Base-by-base conservation (phyloP, 2,888 invertebrate genomes). In the Lithophane ornitopus region DNA sequence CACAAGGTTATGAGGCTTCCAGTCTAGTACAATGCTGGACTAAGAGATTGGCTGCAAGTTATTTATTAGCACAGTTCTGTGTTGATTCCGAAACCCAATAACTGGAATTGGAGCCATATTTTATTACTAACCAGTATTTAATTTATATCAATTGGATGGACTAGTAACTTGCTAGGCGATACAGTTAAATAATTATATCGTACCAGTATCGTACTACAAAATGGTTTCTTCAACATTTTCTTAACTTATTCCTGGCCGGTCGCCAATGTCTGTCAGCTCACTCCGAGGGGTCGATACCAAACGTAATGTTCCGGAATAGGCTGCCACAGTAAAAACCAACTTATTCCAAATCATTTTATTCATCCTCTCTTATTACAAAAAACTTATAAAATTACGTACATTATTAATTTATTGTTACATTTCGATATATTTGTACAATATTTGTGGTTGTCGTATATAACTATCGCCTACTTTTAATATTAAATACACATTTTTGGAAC, bases 341-440 rank as follows among this genome's bases (percentile, higher is more conserved):
- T 77, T 89, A 88, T 90, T 91, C 76, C 89, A 95, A 95, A 95
- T 93, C 93, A 91, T 93, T 95, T 95, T 93, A 95, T 93, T 95
- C 87, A 75, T 90, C 90, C 90, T 88, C 91, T 89, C 85, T 89
- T 88, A 87, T 90, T 94, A 95, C 93, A 94, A 94, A 94, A 95
- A 95, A 94, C 94, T 95, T 95, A 95, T 87, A 93, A 92, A 92
- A 84, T 91, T 91, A 92, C 91, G 84, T 93, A 92, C 86, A 90
- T 87, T 89, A 88, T 80, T 74, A 62, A 88, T 84, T 84, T 89
- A 88, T 89, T 86, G 86, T 90, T 91, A 91, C 86, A 92, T 73
- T 85, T 85, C 68, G 71, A 85, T 85, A 85, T 87, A 81, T 87
- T 87, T 87, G 87, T 87, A 87, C 87, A 87, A 84, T 81, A 83